Conservation (phyloP, 2,797 vertebrate genomes). For the Botia almorhae region DNA sequence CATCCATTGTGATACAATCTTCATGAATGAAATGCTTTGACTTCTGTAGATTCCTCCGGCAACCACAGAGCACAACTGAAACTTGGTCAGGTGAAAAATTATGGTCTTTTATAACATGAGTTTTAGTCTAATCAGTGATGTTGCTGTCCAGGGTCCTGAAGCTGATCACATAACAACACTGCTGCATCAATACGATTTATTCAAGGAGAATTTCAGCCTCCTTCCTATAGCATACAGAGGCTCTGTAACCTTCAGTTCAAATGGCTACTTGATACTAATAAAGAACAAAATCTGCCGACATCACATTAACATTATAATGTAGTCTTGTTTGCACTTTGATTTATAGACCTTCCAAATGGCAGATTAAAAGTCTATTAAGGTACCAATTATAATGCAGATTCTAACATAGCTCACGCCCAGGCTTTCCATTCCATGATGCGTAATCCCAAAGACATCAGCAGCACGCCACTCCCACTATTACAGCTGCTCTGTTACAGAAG, state of each 20-base stretch:
- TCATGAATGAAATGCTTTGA: background rate
- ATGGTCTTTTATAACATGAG: slow-evolving; percentile 44
- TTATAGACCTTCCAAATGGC: background rate
- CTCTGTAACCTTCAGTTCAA: background rate
- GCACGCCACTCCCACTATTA: slow-evolving; percentile 9
- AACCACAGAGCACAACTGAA: slow-evolving; percentile 8
- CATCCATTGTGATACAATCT: background rate
- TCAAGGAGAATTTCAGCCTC: too few species aligned
- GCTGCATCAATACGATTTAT: slow-evolving; percentile 37
- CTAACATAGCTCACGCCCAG: background rate
- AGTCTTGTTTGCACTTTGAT: background rate
- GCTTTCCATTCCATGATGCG: background rate
- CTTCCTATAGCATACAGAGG: too few species aligned
- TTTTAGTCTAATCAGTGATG: slow-evolving; percentile 47
- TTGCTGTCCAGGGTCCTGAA: slow-evolving; percentile 65
- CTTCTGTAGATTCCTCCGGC: background rate
- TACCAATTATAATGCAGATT: background rate
- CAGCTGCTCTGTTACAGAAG: slow-evolving; percentile 45
- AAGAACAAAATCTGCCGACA: background rate
- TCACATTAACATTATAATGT: background rate
- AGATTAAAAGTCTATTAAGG: background rate
- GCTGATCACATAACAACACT: slow-evolving; percentile 53
- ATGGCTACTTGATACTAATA: background rate
- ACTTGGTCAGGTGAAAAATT: slow-evolving; percentile 12
- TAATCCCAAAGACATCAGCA: slow-evolving; percentile 18